phyloP scores from a whole-genome alignment of 2,113 vertebrate species.

The Myanophis thanlyinensis region DNA sequence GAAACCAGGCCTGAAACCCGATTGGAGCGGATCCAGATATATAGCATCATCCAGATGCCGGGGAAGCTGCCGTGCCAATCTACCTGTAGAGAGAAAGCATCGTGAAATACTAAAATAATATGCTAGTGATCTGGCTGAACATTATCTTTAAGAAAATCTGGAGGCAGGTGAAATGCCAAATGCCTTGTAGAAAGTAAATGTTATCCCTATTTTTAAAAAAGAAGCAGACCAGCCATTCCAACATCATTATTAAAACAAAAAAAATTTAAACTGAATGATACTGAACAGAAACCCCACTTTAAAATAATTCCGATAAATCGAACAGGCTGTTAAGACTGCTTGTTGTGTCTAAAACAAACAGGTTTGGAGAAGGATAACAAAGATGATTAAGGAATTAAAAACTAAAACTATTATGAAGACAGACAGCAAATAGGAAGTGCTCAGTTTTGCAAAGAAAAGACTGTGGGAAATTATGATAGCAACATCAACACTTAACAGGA shows the following conservation, averaged over 20 bases:
- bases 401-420: not conserved
- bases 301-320: not conserved
- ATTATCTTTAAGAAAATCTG: not conserved
- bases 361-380: not conserved
- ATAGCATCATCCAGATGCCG: too few species aligned
- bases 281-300: not conserved
- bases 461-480: not conserved
- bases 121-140: not conserved
- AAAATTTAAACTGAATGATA: not conserved
- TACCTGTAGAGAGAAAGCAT: too few species aligned
- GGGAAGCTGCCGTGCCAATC: too few species aligned
- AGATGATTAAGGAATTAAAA: not conserved
- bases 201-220: not conserved
- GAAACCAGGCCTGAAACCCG: too few species aligned
- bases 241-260: not conserved
- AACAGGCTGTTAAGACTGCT: not conserved
- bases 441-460: not conserved
- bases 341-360: not conserved
- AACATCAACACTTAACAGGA: not conserved
- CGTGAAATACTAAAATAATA: not conserved
- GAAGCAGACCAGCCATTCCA: not conserved
- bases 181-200: not conserved
- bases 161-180: not conserved
- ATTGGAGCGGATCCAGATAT: too few species aligned
- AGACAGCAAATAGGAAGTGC: not conserved